Conservation (phyloP, 2,888 invertebrate species). For the Tuta absoluta region DNA sequence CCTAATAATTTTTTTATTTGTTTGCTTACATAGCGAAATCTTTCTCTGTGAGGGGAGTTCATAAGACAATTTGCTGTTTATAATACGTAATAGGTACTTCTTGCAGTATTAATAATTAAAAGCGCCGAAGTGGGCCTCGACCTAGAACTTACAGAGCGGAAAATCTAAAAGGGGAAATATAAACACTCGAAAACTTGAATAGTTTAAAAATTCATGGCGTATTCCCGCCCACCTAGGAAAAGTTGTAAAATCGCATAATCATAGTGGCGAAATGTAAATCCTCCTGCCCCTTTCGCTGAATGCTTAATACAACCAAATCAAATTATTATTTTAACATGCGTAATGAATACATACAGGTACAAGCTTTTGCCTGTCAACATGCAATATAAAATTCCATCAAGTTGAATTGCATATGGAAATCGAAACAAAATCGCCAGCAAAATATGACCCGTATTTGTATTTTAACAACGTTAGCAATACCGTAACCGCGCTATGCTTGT, state of each 20-base stretch:
- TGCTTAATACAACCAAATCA: background rate
- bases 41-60: too few relatives aligned
- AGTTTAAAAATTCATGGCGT: too few relatives aligned
- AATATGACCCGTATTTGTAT: slow-evolving; percentile 1
- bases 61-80: too few relatives aligned
- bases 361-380: background rate
- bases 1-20: too few relatives aligned
- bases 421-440: background rate
- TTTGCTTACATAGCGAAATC: too few relatives aligned
- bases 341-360: background rate
- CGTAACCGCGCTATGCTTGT: background rate
- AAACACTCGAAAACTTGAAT: too few relatives aligned
- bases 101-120: too few relatives aligned
- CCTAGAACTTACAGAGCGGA: background rate
- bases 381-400: background rate
- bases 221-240: too few relatives aligned
- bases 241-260: too few relatives aligned
- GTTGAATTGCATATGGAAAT: background rate
- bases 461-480: background rate
- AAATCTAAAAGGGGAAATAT: background rate
- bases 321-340: background rate
- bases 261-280: too few relatives aligned
- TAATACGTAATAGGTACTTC: too few relatives aligned
- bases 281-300: background rate
- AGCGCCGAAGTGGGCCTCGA: too few relatives aligned